Base-by-base conservation (phyloP, 1,140 invertebrate genomes). In the Chrysopa pallens region DNA sequence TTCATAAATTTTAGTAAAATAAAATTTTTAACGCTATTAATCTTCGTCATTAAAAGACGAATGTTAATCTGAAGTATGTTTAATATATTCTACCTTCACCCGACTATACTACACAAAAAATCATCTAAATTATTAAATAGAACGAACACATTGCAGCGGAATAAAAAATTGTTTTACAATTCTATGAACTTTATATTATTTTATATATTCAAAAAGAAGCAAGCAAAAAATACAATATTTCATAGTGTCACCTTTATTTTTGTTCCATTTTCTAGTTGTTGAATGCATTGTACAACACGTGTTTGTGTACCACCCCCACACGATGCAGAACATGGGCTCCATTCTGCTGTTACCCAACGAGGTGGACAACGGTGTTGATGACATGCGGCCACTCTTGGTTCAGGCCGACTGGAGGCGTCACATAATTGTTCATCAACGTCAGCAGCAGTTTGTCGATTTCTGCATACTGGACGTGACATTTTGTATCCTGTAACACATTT, bases 311-410 rank as follows among this genome's bases (percentile, higher is more conserved):
- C 87, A 31, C 80, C 80, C 2, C 85, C 88, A 56, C 89, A 93
- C n/a, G 69, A 76, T 6, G 72, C 73, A 38, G 78, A 82, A 62
- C 89, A 92, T 29, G 70, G 59, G 38, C 80, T 80, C 88, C 90
- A 95, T 47, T 87, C 80, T 35, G 80, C 80, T n/a, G 78, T 73
- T 50, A 83, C 72, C 90, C 90, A 95, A 57, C 89, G 93, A 46
- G 84, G 80, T 8, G 84, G 80, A 64, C 87, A 92, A 11, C 76
- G 78, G 54, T 89, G 83, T 29, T 70, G 78, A 62, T 89, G 90
- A 61, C 88, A 92, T 46, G 76, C 70, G 37, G 84, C 72, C 36
- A 85, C 72, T 40, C 77, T 70, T 28, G 78, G 72, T 45, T 79
- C 73, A 1, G 85, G 87, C 54, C 76, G 78, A 53, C 72, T 73